phyloP scores from a whole-genome alignment of 2,888 invertebrate genomes.

The Agrilus biguttatus region DNA sequence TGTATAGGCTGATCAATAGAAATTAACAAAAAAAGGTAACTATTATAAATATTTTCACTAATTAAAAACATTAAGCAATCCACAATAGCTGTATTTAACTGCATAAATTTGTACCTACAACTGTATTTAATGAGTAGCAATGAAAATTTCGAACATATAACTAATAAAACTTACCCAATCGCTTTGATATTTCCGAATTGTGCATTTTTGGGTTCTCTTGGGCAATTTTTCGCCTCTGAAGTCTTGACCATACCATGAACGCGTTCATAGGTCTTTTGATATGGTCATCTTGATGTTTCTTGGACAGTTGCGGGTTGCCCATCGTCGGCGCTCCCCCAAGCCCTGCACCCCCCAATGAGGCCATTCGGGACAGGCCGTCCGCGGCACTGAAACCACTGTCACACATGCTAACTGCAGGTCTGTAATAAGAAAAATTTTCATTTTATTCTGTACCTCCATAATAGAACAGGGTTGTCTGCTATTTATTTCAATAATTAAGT shows the following conservation, averaged over 20 bases:
- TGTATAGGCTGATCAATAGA: too few relatives aligned
- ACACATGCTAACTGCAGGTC: constrained; percentile 63
- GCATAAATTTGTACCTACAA: too few relatives aligned
- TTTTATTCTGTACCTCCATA: too few relatives aligned
- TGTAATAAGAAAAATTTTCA: constrained; percentile 24
- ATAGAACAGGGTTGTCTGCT: too few relatives aligned
- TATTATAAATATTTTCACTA: too few relatives aligned
- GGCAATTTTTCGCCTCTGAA: constrained; percentile 87
- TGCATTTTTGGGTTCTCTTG: constrained; percentile 99
- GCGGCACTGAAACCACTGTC: constrained; percentile 49
- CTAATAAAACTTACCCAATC: constrained; percentile 54
- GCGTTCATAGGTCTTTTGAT: constrained; percentile 98
- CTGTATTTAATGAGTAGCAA: too few relatives aligned
- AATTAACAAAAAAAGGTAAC: too few relatives aligned
- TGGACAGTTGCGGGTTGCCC: constrained; percentile 35
- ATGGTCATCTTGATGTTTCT: constrained; percentile 64
- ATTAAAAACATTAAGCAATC: too few relatives aligned
- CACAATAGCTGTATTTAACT: too few relatives aligned
- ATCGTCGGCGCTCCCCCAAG: constrained; percentile 42
- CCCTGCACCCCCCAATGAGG: constrained; percentile 37
- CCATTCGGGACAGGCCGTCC: constrained; percentile 45
- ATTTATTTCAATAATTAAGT: too few relatives aligned
- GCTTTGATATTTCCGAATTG: constrained; percentile 90
- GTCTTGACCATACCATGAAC: constrained; percentile 94
- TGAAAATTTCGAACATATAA: too few relatives aligned